Evolutionary conservation across 2,888 invertebrate species (phyloP).

Genomic region (Drosophila paucipuncta): DNA sequence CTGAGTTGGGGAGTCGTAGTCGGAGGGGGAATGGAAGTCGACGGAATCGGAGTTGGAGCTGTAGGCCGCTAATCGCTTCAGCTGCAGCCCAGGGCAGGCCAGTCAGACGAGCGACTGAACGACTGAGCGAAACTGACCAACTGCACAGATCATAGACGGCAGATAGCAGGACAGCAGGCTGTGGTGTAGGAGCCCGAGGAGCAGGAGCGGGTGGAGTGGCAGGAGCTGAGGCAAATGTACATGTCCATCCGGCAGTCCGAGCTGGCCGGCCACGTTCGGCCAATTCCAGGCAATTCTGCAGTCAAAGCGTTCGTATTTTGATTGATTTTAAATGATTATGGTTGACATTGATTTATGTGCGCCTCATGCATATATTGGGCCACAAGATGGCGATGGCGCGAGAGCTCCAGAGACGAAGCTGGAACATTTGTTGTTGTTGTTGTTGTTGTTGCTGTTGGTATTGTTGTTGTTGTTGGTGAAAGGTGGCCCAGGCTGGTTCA

Average conservation of each 20-base stretch:
- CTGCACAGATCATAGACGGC: slow-evolving; percentile 83
- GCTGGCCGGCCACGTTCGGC: slow-evolving; percentile 69
- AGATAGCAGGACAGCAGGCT: slow-evolving; percentile 72
- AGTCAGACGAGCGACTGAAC: slow-evolving; percentile 44
- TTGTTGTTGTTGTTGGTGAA: slow-evolving; percentile 38
- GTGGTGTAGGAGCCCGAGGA: slow-evolving; percentile 2
- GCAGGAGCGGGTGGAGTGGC: slow-evolving; percentile 6
- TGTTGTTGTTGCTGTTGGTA: background rate
- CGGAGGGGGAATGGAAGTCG: background rate
- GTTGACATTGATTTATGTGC: slow-evolving; percentile 85
- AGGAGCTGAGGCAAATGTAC: slow-evolving; percentile 52
- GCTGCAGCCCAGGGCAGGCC: slow-evolving; percentile 60
- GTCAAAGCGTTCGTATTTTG: slow-evolving; percentile 84
- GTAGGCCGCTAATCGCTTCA: slow-evolving; percentile 75
- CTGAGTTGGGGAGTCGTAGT: slow-evolving; percentile 18
- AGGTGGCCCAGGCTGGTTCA: slow-evolving; percentile 58
- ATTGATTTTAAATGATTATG: slow-evolving; percentile 85
- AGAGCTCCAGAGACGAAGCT: slow-evolving; percentile 26
- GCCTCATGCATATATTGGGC: slow-evolving; percentile 83
- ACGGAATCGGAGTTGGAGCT: slow-evolving; percentile 34
- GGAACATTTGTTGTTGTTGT: slow-evolving; percentile 30
- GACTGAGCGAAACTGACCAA: slow-evolving; percentile 64
- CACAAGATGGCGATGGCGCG: slow-evolving; percentile 74
- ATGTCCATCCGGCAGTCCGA: slow-evolving; percentile 59
- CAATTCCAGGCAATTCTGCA: slow-evolving; percentile 83